phyloP scores from a whole-genome alignment of 2,888 invertebrate species.

The Amblyjoppa proteus region DNA sequence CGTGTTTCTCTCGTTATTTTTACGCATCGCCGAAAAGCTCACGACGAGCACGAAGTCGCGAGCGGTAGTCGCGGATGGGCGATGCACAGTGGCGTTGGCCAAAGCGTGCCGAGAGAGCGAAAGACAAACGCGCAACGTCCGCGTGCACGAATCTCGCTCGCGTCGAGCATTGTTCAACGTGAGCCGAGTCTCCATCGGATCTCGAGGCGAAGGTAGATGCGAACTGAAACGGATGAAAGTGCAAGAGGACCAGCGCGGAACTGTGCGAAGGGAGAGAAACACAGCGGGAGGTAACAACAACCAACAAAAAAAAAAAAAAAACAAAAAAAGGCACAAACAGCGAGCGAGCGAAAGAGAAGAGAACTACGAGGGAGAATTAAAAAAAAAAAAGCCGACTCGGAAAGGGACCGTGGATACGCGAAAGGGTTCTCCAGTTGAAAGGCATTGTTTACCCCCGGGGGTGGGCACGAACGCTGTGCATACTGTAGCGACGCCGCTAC shows the following conservation, averaged over 20 bases:
- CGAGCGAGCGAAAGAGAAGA: conserved; percentile 43
- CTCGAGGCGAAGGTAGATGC: conserved; percentile 50
- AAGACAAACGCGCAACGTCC: conserved; percentile 55
- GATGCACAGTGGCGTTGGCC: too few species aligned
- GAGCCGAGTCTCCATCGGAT: conserved; percentile 48
- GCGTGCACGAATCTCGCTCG: conserved; percentile 45
- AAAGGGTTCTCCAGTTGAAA: conserved; percentile 64
- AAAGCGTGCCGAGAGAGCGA: conserved; percentile 11
- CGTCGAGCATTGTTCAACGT: conserved; percentile 56
- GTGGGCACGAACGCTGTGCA: conserved; percentile 48
- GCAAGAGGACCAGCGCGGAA: background rate
- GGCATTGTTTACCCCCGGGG: conserved; percentile 63
- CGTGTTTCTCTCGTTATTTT: conserved; percentile 14
- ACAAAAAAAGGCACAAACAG: conserved; percentile 18
- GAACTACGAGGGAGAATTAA: conserved; percentile 18
- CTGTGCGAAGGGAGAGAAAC: conserved; percentile 1
- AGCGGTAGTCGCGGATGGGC: background rate
- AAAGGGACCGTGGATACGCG: conserved; percentile 58
- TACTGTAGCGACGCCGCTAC: conserved; percentile 35
- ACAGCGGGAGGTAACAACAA: background rate
- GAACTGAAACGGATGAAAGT: conserved; percentile 32
- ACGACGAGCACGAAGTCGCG: background rate
- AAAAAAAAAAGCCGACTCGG: conserved; percentile 52
- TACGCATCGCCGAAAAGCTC: background rate
- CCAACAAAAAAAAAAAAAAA: background rate